Base-by-base conservation (phyloP, 2,888 invertebrate species). In the Coronaproctus castanopsis region DNA sequence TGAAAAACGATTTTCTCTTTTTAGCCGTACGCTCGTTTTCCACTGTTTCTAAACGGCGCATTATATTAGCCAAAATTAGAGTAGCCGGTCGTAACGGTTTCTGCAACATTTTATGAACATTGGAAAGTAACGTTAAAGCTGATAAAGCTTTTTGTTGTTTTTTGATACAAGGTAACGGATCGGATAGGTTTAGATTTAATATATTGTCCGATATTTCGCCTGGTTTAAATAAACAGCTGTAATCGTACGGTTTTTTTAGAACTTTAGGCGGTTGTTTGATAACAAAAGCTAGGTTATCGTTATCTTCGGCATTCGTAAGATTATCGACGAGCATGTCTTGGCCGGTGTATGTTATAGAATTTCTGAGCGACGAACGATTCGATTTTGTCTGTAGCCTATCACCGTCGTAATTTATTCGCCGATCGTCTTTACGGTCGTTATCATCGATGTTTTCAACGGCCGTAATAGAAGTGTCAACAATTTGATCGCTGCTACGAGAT, bases 11-110 rank as follows among this genome's bases (percentile, higher is more conserved):
- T 21, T 53, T 53, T 21, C 53, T 20, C 18, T 19, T 53, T 50
- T 36, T 59, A 55, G 20, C 59, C 59, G 52, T 59, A 55, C 14
- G 36, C 36, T 5, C 8, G 14, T 14, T 36, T 8, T 8, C 36
- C 36, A 14, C 8, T 8, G 14, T 36, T 14, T 36, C 36, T 14
- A 36, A 36, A 14, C 14, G 14, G 10, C 52, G 52, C 3, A 51
- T 23, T 14, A 67, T 62, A 69, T 83, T 85, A 73, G 87, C 86
- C 66, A 90, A 77, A 73, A 87, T 87, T 57, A 92, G 75, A 70
- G 88, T 89, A 67, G 82, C 82, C 8, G 87, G 85, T 0, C 85
- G 83, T 10, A 87, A 86, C 52, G 88, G 78, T 60, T 84, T 80
- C 64, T 86, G 85, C 69, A 88, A 78, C 77, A 88, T 80, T 62